A percentile compares a stretch with the other conserved stretches of the same genome.
Evolutionary conservation across 2,888 invertebrate genomes (phyloP).

Genomic region (Oscheius onirici): DNA sequence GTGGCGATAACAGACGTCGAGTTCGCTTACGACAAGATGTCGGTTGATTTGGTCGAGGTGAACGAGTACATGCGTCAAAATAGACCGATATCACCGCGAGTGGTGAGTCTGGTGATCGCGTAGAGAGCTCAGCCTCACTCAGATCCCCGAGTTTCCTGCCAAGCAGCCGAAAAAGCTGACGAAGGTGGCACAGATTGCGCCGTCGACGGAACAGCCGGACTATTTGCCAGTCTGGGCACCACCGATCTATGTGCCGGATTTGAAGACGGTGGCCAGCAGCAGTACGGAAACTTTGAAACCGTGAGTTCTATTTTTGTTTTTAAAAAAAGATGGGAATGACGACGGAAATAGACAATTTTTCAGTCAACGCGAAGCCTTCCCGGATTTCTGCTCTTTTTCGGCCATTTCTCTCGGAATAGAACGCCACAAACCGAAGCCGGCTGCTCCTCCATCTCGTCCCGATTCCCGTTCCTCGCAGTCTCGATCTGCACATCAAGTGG

Average conservation of each 20-base stretch:
- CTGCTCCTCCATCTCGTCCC: neutral
- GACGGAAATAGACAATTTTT: too few species aligned
- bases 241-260: conserved; percentile 5
- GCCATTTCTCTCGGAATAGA: conserved; percentile 6
- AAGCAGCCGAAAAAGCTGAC: neutral
- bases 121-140: neutral
- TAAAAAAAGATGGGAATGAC: too few species aligned
- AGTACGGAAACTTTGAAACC: neutral
- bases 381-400: conserved; percentile 19
- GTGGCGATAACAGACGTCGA: conserved; percentile 20
- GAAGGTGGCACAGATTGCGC: conserved; percentile 14
- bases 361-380: neutral
- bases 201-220: neutral
- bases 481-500: neutral
- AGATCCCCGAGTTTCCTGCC: conserved; percentile 16
- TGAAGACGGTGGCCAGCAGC: conserved; percentile 6
- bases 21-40: conserved; percentile 28
- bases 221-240: conserved; percentile 24
- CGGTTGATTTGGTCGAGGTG: conserved; percentile 34
- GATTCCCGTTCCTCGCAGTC: neutral
- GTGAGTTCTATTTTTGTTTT: conserved; percentile 4
- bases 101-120: neutral
- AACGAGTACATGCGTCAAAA: conserved; percentile 38
- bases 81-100: conserved; percentile 10
- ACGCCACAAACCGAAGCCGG: neutral